Base-by-base conservation (phyloP, 2,888 invertebrate species). In the Hofmannophila pseudospretella region DNA sequence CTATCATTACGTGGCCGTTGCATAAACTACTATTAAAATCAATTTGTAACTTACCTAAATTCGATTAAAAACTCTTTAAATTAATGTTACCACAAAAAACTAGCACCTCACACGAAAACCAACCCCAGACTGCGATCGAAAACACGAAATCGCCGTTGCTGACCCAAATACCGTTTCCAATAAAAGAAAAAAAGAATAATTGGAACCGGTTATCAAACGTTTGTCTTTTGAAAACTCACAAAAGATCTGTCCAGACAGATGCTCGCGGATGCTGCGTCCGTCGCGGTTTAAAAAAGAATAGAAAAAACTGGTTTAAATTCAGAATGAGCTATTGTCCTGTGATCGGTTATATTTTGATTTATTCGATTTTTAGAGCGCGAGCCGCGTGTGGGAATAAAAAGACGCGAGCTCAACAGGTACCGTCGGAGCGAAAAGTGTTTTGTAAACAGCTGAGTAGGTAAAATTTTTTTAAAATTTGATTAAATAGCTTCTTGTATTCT, bases 331-430 rank as follows among this genome's bases (percentile, higher is more conserved):
- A 76, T 86, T 85, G 85, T 81, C 47, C 64, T 42, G 61, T 65
- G 76, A 84, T 84, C 82, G 81, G 81, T 77, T 81, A 66, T 61
- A 77, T 84, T 82, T 81, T 86, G 82, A 85, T 85, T 85, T 86
- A 85, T 85, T 80, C 77, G 76, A 80, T 85, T 84, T 86, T 84
- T 82, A 78, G 75, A 68, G 55, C 66, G 67, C 72, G 69, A 60
- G 53, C 64, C 58, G 65, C 59, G 70, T 68, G 59, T 65, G 69
- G 59, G 70, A 67, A 74, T 73, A 80, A 84, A 84, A 80, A 80
- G 78, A 74, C 64, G 73, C 58, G 58, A 57, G 69, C 52, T 84
- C 85, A 86, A 84, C 85, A 85, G 84, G 85, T 85, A 84, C 71
- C 49, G 64, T 49, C 47, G 55, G 2, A 47, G 5, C n/a, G 41